Base-by-base conservation (phyloP, 2,113 vertebrate genomes). In the Crotalus horridus region DNA sequence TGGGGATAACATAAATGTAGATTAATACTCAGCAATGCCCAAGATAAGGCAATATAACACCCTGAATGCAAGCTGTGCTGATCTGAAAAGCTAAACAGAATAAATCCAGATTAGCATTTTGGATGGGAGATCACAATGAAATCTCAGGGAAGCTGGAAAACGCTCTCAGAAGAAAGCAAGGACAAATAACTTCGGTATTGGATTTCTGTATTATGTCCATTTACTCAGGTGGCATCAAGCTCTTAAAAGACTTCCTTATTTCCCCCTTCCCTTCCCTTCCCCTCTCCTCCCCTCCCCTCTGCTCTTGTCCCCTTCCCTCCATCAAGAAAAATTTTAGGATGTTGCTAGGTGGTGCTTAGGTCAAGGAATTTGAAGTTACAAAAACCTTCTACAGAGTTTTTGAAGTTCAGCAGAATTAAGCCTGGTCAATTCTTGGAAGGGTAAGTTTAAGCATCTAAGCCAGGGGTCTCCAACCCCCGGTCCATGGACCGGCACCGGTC, bases 1-100 rank as follows among this genome's bases (percentile, higher is more conserved):
- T 99, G 92, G 0, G 46, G 94, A 96, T 92, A 95, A 92, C 96
- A 58, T 21, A 90, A 94, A 55, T 26, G 33, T 86, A 91, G 91
- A 87, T 89, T 20, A 85, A 46, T 55, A 81, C 20, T 4, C 17
- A 54, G 33, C 26, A 15, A 46, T 46, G 59, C 23, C 51, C 20
- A 3, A 51, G 15, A 2, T 48, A 29, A 12, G 53, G 29, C 3
- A 8, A 59, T 61, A 51, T 39, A 74, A 1, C 23, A 6, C 4
- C 4, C 56, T 8, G 9, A 4, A 3, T 15, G 33, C 69, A 81
- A 81, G 33, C 33, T 39, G 17, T 9, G 17, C 74, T 81, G 69
- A 21, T 81, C 7, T 81, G 20, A 43, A 81, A 43, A 81, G 74
- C 74, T 81, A 81, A 21, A 0, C 17, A 20, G 33, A 43, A 33